Evolutionary conservation across 2,113 vertebrate genomes (phyloP), one percentile per base, ranked within the genome.

Genomic region (Cynoglossus semilaevis): DNA sequence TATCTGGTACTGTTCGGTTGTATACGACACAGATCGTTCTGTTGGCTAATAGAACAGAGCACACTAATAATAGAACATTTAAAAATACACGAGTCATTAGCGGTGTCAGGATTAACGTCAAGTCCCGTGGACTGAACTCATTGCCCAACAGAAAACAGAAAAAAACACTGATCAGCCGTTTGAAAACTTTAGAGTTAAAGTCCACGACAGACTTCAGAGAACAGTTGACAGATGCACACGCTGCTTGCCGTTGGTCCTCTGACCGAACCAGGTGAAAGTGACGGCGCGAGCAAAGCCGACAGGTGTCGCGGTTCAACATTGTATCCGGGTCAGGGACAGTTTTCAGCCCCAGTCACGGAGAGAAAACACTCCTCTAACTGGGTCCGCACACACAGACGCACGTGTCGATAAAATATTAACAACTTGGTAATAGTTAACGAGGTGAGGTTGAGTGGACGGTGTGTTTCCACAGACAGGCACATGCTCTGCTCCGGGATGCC

Each of bases 81-180:
- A 84, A 77, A 86, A 80, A 84, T 81, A 88, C 22, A 79, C 36
- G 12, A 29, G 49, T 70, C 73, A 64, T 75, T 72, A 66, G 66
- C 38, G 40, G 35, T 51, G 52, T 57, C 47, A 66, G 54, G 15
- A 64, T 63, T 63, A 58, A 34, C 43, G 9, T 48, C 5, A 36
- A 15, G 11, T 42, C 51, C 17, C 47, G 17, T 17, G 1, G 22
- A 16, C 48, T 35, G 52, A 40, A 49, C n/a, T n/a, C n/a, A 22
- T 4, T 17, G 14, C 12, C 37, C 37, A 38, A 17, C 34, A 63
- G 42, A 7, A 58, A 44, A 44, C 35, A 38, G 37, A 10, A 2
- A 8, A 8, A 8, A 8, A 37, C 36, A 37, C n/a, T n/a, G n/a
- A 37, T 8, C 36, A 11, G 12, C 37, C 9, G 12, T 38, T 18